Conservation (phyloP, 2,888 invertebrate species). For the Byasa hedistus region DNA sequence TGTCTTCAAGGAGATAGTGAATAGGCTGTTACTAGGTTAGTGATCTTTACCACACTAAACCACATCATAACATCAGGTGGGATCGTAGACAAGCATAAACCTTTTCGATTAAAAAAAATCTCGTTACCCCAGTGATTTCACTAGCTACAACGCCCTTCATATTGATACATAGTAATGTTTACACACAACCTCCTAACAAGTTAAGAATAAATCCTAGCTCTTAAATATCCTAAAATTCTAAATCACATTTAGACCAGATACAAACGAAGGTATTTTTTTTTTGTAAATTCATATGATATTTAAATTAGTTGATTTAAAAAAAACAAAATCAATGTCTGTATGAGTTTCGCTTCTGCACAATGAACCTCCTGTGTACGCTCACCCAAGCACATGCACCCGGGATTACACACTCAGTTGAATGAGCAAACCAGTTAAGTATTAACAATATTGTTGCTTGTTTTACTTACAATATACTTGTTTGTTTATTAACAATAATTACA, state of each 20-base stretch:
- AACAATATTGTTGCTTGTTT: slow-evolving; percentile 17
- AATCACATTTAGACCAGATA: neutral
- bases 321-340: slow-evolving; percentile 31
- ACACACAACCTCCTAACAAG: no score
- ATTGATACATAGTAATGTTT: no score
- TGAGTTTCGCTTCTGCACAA: slow-evolving; percentile 28
- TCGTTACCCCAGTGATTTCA: no score
- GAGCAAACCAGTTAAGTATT: slow-evolving; percentile 43
- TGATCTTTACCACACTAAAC: no score
- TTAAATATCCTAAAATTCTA: no score
- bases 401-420: slow-evolving; percentile 53
- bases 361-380: slow-evolving; percentile 40
- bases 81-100: no score
- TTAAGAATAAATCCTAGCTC: no score
- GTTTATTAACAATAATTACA: slow-evolving; percentile 12
- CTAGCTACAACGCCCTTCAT: no score
- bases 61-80: no score
- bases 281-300: neutral
- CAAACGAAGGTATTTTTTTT: neutral
- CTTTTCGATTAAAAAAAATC: no score
- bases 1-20: no score
- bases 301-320: neutral
- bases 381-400: slow-evolving; percentile 46
- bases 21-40: no score
- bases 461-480: slow-evolving; percentile 4